Percentiles rank a stretch among this genome's conserved stretches.
These are phyloP conservation scores for Anas bernieri DNA, from an alignment of 2,797 vertebrate species.

Conservation along the genomic window DNA sequence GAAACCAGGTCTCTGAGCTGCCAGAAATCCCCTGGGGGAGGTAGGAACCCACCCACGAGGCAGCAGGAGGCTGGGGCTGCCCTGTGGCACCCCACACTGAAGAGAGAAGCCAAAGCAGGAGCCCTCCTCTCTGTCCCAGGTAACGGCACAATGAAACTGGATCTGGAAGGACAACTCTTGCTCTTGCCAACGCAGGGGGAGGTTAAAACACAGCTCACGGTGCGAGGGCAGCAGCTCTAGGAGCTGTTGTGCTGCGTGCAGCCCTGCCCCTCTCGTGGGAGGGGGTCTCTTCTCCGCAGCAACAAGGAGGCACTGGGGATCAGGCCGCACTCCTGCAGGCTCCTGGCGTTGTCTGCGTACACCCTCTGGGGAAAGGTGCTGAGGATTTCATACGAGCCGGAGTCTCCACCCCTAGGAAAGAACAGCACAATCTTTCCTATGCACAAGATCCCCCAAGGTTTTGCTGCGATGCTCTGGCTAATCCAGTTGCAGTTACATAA, in stretches of 20 bases:
- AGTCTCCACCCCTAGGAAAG: conserved; percentile 74
- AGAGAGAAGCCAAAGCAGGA: background rate
- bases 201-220: background rate
- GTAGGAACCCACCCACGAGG: fast-evolving
- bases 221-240: background rate
- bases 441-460: background rate
- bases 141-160: background rate
- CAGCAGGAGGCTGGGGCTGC: background rate
- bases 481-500: conserved; percentile 34
- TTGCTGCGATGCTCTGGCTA: background rate
- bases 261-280: background rate
- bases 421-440: conserved; percentile 21
- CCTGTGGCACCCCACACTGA: background rate
- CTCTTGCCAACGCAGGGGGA: background rate
- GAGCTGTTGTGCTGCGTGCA: background rate
- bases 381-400: conserved; percentile 86
- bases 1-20: background rate
- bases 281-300: conserved; percentile 66
- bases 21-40: background rate
- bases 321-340: conserved; percentile 84
- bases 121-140: background rate
- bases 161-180: background rate
- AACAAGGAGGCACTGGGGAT: conserved; percentile 80
- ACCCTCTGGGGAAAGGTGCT: conserved; percentile 81
- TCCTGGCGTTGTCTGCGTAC: conserved; percentile 79